These are phyloP conservation scores for Channa striata DNA, from an alignment of 2,797 vertebrate genomes.

Conservation along the genomic window DNA sequence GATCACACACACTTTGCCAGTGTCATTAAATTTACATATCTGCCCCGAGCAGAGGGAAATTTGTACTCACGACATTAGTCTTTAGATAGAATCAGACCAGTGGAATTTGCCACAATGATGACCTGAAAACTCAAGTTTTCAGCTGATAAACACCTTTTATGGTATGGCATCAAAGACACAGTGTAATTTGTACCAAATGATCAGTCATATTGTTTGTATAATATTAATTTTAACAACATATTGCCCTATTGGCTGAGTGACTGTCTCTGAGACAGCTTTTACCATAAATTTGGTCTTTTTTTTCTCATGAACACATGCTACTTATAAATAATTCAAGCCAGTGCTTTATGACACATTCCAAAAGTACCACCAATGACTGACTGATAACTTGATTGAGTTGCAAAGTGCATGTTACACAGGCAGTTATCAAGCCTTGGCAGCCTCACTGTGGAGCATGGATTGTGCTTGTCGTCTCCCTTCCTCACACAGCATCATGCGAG, in stretches of 20 bases:
- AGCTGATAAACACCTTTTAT: neutral
- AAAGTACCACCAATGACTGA: slow-evolving; percentile 25
- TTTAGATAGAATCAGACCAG: slow-evolving; percentile 6
- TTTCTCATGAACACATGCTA: slow-evolving; percentile 3
- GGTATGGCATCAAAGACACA: neutral
- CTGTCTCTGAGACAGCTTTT: neutral
- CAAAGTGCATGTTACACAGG: slow-evolving; percentile 38
- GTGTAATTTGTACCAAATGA: neutral
- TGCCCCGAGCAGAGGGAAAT: slow-evolving; percentile 69
- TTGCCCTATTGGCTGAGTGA: neutral
- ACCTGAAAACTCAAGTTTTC: neutral
- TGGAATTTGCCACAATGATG: slow-evolving; percentile 19
- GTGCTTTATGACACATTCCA: slow-evolving; percentile 27
- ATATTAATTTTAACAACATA: neutral
- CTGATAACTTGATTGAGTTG: slow-evolving; percentile 40
- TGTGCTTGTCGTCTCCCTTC: slow-evolving; percentile 33
- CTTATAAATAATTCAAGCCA: neutral
- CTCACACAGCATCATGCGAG: slow-evolving; percentile 70
- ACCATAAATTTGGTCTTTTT: neutral
- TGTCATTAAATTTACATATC: slow-evolving; percentile 90
- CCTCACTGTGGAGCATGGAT: slow-evolving; percentile 22
- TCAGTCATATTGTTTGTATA: neutral
- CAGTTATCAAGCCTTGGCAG: slow-evolving; percentile 46
- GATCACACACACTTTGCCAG: slow-evolving; percentile 84
- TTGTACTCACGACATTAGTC: slow-evolving; percentile 48